Evolutionary conservation across 2,797 vertebrate genomes (phyloP), one percentile per base, ranked within the genome.

Genomic region (Centropyge bicolor): DNA sequence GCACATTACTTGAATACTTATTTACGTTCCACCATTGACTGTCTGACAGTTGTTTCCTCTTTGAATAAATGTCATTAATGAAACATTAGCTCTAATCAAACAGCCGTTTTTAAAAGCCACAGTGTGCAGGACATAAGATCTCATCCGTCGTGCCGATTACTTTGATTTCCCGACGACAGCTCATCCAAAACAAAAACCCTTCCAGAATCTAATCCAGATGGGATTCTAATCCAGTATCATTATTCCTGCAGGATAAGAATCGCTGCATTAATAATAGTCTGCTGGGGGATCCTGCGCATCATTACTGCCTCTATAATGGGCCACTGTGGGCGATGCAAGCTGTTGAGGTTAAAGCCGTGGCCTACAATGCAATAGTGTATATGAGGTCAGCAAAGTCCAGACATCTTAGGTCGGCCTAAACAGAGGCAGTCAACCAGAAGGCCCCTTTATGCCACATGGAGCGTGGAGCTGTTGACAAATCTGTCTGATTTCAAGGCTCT

Each of bases 341-440:
- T 79, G 84, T 57, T 61, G 78, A 83, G 91, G 90, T 92, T 86
- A 87, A 91, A 82, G 87, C 86, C 77, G 49, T 3, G 85, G 76
- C 90, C 88, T 77, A 90, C 63, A 91, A 92, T 88, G 83, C 80
- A 67, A 24, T 77, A 73, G 91, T 86, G 88, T 77, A 75, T 76
- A 70, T 56, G 74, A 91, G 93, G 90, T 87, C 86, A 87, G 52
- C 0, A 20, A 81, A 87, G 89, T 88, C 73, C 83, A 89, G 89
- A 92, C 88, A 68, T 94, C 85, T 90, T 73, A 77, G 88, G 81
- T 87, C 45, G 60, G 83, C 79, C 85, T 80, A 40, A 82, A 89
- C 80, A 63, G 87, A 81, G 52, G 61, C 93, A 79, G 78, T 88
- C 88, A 83, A 89, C 89, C 92, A 90, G 89, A 93, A 94, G 76